Percentiles rank a stretch among this genome's conserved stretches.
Conservation (phyloP, 2,888 invertebrate species). For the Drosophila planitibia region DNA sequence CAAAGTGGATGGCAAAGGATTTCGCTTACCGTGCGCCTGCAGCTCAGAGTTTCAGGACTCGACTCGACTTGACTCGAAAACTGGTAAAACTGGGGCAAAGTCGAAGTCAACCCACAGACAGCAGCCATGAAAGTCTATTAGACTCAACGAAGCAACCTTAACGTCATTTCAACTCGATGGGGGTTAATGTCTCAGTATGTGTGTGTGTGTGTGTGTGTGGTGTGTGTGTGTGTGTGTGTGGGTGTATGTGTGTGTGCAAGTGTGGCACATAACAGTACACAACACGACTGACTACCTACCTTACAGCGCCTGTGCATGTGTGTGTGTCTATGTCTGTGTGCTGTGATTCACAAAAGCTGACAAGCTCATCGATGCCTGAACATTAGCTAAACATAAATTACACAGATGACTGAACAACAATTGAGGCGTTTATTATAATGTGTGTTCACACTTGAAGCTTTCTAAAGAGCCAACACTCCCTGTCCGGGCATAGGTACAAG, state of each 20-base stretch:
- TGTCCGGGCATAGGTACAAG: constrained; percentile 16
- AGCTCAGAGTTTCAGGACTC: constrained; percentile 43
- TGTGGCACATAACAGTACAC: constrained; percentile 31
- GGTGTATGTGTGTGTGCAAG: constrained; percentile 22
- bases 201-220: constrained; percentile 28
- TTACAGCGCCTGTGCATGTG: constrained; percentile 9
- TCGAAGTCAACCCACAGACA: constrained; percentile 62
- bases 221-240: constrained; percentile 31
- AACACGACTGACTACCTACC: constrained; percentile 30
- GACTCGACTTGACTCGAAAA: constrained; percentile 43
- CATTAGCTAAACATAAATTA: constrained; percentile 84
- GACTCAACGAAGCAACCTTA: constrained; percentile 81
- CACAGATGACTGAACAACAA: constrained; percentile 81
- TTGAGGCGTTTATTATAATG: constrained; percentile 83
- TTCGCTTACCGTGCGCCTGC: constrained; percentile 57
- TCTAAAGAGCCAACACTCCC: constrained; percentile 41
- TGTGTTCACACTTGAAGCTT: constrained; percentile 81
- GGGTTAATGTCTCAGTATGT: constrained; percentile 57
- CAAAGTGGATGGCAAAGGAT: constrained; percentile 70
- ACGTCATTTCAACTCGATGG: constrained; percentile 71
- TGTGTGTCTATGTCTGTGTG: constrained; percentile 36
- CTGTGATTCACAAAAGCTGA: constrained; percentile 80
- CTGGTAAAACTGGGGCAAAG: constrained; percentile 68
- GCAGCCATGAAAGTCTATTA: constrained; percentile 80
- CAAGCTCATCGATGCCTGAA: constrained; percentile 83